A percentile compares a stretch with the other conserved stretches of the same genome.
Evolutionary conservation across 2,113 vertebrate species (phyloP).

Genomic region (Larimichthys crocea): DNA sequence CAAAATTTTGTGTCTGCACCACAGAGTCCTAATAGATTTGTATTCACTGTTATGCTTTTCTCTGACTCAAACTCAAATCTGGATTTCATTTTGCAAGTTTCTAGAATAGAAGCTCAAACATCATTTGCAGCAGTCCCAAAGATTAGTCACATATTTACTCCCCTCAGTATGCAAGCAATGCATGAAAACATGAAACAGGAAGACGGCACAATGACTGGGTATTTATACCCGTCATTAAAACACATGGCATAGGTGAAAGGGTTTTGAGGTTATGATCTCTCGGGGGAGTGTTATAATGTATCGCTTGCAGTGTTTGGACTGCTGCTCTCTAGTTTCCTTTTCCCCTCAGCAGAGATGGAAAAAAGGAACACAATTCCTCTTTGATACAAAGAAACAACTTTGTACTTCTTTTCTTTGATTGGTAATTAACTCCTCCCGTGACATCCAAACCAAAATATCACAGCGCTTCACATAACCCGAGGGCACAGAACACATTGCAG

Average conservation of each 20-base stretch:
- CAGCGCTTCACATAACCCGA: slow-evolving; percentile 26
- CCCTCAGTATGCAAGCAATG: not conserved
- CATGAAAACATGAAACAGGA: slow-evolving; percentile 43
- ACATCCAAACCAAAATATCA: slow-evolving; percentile 30
- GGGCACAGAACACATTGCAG: slow-evolving; percentile 20
- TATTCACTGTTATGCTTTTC: slow-evolving; percentile 11
- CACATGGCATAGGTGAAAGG: slow-evolving; percentile 25
- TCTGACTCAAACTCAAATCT: slow-evolving; percentile 45
- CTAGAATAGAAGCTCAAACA: slow-evolving; percentile 25
- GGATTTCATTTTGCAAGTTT: slow-evolving; percentile 61
- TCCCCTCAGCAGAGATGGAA: slow-evolving; percentile 17
- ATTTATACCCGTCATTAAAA: slow-evolving; percentile 44
- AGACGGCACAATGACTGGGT: slow-evolving; percentile 21
- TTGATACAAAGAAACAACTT: slow-evolving; percentile 7
- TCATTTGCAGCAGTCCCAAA: slow-evolving; percentile 32
- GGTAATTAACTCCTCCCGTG: slow-evolving; percentile 27
- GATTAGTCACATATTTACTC: slow-evolving; percentile 47
- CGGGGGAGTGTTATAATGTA: slow-evolving; percentile 34
- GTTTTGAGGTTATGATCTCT: slow-evolving; percentile 51
- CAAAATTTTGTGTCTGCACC: not conserved
- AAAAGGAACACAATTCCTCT: slow-evolving; percentile 23
- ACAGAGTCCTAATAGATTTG: slow-evolving; percentile 5
- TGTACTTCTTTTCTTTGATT: slow-evolving; percentile 21
- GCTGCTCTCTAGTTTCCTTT: slow-evolving; percentile 44
- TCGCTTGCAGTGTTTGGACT: not conserved